Conservation (phyloP, 2,113 vertebrate species). For the Saguinus imperator region DNA sequence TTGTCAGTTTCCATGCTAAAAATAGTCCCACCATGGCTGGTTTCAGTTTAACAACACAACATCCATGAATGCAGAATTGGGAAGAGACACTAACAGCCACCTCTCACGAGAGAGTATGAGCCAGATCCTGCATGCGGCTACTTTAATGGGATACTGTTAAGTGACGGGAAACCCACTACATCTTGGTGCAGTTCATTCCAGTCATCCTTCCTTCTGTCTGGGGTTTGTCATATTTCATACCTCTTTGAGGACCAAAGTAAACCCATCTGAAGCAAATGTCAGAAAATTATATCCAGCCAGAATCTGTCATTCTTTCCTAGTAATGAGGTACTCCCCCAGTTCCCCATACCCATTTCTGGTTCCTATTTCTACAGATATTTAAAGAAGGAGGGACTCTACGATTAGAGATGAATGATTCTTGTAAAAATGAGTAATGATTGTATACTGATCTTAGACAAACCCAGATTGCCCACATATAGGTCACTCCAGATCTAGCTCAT, state of each 20-base stretch:
- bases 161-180: background rate
- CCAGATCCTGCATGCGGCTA: background rate
- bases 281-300: background rate
- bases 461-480: background rate
- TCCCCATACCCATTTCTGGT: background rate
- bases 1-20: background rate
- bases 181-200: background rate
- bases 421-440: background rate
- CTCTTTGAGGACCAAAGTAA: background rate
- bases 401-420: background rate
- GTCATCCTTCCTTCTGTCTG: background rate
- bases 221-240: background rate
- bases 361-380: conserved; percentile 4
- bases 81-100: background rate
- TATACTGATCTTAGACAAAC: background rate
- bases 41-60: background rate
- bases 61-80: background rate
- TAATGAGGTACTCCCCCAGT: background rate
- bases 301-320: background rate
- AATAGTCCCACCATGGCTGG: background rate
- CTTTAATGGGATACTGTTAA: background rate
- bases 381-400: background rate
- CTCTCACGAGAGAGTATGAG: background rate
- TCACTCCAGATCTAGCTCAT: background rate
- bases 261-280: background rate